Evolutionary conservation across 2,888 invertebrate genomes (phyloP), one percentile per base, ranked within the genome.

Genomic region (Polyommatus icarus): DNA sequence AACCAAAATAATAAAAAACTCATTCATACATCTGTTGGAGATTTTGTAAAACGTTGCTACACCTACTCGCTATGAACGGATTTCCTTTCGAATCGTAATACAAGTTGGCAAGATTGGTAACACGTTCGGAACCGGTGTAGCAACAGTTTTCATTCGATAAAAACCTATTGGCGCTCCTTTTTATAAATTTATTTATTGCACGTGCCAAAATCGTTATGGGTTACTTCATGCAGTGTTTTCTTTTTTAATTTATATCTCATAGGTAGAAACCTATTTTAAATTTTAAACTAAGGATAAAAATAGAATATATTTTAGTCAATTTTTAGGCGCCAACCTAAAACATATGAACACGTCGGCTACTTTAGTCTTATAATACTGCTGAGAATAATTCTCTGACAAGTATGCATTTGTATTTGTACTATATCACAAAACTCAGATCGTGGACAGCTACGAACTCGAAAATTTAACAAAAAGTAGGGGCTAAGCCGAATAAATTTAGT

Each of bases 381-480:
- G 84, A 84, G 84, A 82, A 83, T 82, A 85, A 84, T 83, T 82
- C 84, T 85, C 87, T 87, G 85, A 83, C 83, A 83, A 82, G 84
- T 85, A 84, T 86, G 86, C 87, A 86, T 87, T 87, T 89, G 87
- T 86, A 91, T 93, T 93, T 93, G 93, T 93, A 93, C 93, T 93
- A 91, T 93, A 91, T 92, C 89, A 89, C 88, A 90, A 90, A 87
- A 86, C 84, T 84, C 87, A 84, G 77, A 73, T 73, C 57, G 73
- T 72, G 29, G 72, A 40, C 36, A 73, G 59, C 73, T 20, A 29
- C 59, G 71, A 76, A 76, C 46, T 67, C 40, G 61, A 77, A 61
- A 73, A 73, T 81, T 79, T 79, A 78, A 82, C 80, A 79, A 82
- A 77, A 76, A 78, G 78, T 78, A 78, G 87, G 85, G 88, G 88